A percentile compares a stretch with the other conserved stretches of the same genome.
Evolutionary conservation across 2,888 invertebrate species (phyloP).

Genomic region (Ectropis crepuscularia): DNA sequence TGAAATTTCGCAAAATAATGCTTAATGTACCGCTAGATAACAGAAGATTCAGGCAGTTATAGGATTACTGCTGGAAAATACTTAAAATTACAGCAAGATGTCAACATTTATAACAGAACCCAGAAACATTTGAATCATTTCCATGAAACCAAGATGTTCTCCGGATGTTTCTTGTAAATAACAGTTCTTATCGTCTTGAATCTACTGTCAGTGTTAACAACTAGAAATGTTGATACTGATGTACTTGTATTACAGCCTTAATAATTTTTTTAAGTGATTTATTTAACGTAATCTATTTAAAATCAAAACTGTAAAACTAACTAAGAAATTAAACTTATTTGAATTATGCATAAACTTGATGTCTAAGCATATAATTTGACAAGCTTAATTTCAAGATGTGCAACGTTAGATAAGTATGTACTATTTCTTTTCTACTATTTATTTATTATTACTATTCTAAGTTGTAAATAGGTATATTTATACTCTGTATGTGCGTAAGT

Average conservation of each 20-base stretch:
- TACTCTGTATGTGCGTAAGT: no score
- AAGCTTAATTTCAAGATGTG: no score
- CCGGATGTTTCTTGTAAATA: conserved; percentile 64
- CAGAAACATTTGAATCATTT: conserved; percentile 39
- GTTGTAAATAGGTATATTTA: no score
- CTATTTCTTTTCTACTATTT: no score
- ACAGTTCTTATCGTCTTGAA: conserved; percentile 44
- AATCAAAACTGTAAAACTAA: no score
- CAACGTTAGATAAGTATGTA: no score
- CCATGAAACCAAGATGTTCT: conserved; percentile 44
- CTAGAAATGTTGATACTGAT: no score
- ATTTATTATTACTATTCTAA: no score
- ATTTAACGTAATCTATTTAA: background rate
- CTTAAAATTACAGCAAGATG: conserved; percentile 26
- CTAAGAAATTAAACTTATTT: no score
- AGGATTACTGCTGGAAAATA: conserved; percentile 6
- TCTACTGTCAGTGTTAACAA: conserved; percentile 16
- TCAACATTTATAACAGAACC: conserved; percentile 43
- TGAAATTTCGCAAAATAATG: conserved; percentile 20
- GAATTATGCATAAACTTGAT: no score
- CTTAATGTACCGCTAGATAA: conserved; percentile 24
- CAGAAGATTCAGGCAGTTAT: conserved; percentile 14
- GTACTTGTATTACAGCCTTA: background rate
- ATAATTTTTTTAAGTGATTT: background rate
- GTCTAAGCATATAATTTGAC: no score